phyloP scores from a whole-genome alignment of 2,797 vertebrate genomes.

The Lophotriccus pileatus region DNA sequence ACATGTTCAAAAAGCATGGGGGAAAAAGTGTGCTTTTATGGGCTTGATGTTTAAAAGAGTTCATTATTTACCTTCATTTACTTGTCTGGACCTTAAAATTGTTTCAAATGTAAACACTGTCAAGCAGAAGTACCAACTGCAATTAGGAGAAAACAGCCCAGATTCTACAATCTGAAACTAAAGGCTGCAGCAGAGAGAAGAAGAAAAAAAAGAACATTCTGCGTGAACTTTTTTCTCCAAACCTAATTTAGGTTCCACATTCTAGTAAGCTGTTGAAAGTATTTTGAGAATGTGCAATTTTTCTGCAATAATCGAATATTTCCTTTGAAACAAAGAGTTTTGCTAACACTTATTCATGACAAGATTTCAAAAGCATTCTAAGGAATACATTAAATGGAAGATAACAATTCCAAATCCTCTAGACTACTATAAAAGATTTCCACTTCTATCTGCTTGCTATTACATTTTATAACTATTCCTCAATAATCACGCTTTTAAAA shows the following conservation, averaged over 20 bases:
- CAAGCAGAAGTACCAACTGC: not conserved
- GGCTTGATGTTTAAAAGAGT: not conserved
- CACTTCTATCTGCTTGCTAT: not conserved
- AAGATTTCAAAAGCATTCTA: slow-evolving; percentile 41
- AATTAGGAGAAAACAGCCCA: not conserved
- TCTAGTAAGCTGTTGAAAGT: not conserved
- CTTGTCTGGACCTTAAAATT: not conserved
- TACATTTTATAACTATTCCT: not conserved
- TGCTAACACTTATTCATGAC: slow-evolving; percentile 15
- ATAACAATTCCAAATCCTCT: slow-evolving; percentile 6
- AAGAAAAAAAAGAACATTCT: not conserved
- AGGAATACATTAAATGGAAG: slow-evolving; percentile 13
- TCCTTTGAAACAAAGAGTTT: slow-evolving; percentile 39
- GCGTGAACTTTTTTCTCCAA: not conserved
- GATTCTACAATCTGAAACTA: not conserved
- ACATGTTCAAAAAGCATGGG: not conserved
- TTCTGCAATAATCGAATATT: not conserved
- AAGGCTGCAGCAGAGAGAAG: not conserved
- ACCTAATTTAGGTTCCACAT: not conserved
- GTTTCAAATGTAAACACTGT: not conserved
- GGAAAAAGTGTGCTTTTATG: not conserved
- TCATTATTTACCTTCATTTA: not conserved
- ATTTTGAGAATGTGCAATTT: not conserved
- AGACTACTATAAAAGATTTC: not conserved
- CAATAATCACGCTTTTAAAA: not conserved